Evolutionary conservation across 2,888 invertebrate species (phyloP).

Genomic region (Tetheella fluctuosa): DNA sequence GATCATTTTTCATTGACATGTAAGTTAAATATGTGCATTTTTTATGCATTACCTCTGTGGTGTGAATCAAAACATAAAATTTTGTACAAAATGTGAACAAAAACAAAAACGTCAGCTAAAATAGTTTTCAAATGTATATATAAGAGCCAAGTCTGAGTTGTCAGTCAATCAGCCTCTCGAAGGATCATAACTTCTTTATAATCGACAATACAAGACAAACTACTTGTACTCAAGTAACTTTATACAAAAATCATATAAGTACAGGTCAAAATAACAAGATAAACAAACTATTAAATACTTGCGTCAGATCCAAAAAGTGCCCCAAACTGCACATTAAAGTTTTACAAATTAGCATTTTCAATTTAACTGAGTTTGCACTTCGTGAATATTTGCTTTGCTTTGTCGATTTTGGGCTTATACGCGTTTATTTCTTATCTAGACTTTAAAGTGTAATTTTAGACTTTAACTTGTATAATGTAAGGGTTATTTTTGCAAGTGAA

Average conservation of each 20-base stretch:
- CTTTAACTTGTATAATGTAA: background rate
- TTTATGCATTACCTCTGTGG: background rate
- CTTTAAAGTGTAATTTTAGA: constrained; percentile 14
- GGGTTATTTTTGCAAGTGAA: constrained; percentile 8
- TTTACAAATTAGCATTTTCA: background rate
- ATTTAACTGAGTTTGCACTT: constrained; percentile 16
- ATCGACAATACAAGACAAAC: background rate
- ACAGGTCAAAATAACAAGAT: background rate
- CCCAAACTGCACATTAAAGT: background rate
- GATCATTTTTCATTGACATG: background rate
- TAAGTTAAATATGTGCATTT: background rate
- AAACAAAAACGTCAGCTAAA: too few relatives aligned
- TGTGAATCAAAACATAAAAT: background rate
- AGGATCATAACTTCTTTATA: background rate
- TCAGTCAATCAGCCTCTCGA: background rate
- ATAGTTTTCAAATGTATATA: too few relatives aligned
- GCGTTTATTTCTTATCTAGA: background rate
- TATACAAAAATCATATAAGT: background rate
- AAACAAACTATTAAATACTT: background rate
- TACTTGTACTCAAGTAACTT: background rate
- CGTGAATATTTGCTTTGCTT: constrained; percentile 20
- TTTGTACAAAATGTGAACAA: too few relatives aligned
- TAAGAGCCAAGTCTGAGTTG: too few relatives aligned
- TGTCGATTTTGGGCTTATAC: constrained; percentile 22
- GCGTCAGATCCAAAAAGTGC: background rate